Base-by-base conservation (phyloP, 1,140 invertebrate genomes). In the Zeugodacus cucurbitae region DNA sequence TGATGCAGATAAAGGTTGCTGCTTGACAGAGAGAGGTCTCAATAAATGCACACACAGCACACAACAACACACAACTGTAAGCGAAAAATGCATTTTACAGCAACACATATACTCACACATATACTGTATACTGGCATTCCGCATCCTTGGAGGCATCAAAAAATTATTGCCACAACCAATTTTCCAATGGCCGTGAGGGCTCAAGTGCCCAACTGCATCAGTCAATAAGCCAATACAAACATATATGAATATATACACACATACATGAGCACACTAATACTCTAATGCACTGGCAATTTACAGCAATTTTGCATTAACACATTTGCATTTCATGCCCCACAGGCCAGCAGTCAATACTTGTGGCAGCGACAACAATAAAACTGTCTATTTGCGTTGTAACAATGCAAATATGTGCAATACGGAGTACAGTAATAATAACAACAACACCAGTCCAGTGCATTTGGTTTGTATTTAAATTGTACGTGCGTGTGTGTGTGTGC, bases 261-360 rank as follows among this genome's bases (percentile, higher is more conserved):
- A 54, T 54, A 54, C 17, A 54, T 54, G 48, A 3, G n/a, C 22
- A 22, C 41, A 48, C 37, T 82, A 82, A 48, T 82, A 82, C 74
- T 48, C 74, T 82, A 82, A 82, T 82, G 74, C 74, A 82, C 74
- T 82, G 48, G 74, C 74, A 82, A 82, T 82, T 82, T 82, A 48
- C 41, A 82, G 74, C 74, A 82, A 82, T 82, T 82, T 82, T 82
- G 26, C 74, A 82, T 82, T 82, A 82, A 41, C 74, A 54, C 74
- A 82, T 82, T 82, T 82, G 74, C 74, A 82, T 82, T 82, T 82
- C 74, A 82, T 82, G 74, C 74, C 74, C 74, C 74, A 82, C 37
- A 82, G 74, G 74, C 74, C 74, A 82, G 74, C 26, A 82, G 74
- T 82, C 74, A 82, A 82, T 82, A 82, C 74, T 82, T 82, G 74